Evolutionary conservation across 2,797 vertebrate genomes (phyloP).

Genomic region (Ctenosaura bakeri): DNA sequence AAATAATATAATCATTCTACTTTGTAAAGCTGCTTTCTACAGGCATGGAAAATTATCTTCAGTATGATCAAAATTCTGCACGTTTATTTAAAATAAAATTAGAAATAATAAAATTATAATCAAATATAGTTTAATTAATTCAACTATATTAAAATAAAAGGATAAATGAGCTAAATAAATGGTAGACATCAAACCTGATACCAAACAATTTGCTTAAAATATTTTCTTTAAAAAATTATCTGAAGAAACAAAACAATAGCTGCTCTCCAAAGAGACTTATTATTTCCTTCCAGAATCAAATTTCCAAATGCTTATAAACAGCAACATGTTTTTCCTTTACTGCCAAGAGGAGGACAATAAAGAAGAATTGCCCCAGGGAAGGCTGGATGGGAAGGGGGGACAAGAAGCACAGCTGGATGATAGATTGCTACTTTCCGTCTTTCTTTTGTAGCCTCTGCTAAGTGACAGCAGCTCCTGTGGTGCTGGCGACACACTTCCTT

Average conservation of each 20-base stretch:
- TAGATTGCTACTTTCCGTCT: constrained; percentile 19
- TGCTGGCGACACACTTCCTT: constrained; percentile 41
- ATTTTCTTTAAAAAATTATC: constrained; percentile 71
- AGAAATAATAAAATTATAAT: neutral
- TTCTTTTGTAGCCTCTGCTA: constrained; percentile 27
- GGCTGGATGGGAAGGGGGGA: constrained; percentile 3
- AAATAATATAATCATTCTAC: neutral
- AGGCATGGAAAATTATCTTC: neutral
- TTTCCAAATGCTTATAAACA: constrained; percentile 77
- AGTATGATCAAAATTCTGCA: constrained; percentile 35
- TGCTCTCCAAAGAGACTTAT: constrained; percentile 67
- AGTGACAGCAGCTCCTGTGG: constrained; percentile 13
- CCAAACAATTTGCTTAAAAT: constrained; percentile 69
- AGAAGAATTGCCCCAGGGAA: constrained; percentile 52
- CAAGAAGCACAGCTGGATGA: constrained; percentile 52
- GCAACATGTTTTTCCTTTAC: constrained; percentile 73
- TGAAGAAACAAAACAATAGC: constrained; percentile 71
- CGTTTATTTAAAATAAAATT: constrained; percentile 24
- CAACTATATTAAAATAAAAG: neutral
- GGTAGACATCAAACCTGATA: constrained; percentile 58
- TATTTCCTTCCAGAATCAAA: constrained; percentile 72
- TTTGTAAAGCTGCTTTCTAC: constrained; percentile 18
- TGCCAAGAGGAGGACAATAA: constrained; percentile 70
- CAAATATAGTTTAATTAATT: neutral
- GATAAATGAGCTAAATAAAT: constrained; percentile 47